These are phyloP conservation scores for Campaea margaritaria DNA, from an alignment of 2,888 invertebrate species.

Conservation along the genomic window DNA sequence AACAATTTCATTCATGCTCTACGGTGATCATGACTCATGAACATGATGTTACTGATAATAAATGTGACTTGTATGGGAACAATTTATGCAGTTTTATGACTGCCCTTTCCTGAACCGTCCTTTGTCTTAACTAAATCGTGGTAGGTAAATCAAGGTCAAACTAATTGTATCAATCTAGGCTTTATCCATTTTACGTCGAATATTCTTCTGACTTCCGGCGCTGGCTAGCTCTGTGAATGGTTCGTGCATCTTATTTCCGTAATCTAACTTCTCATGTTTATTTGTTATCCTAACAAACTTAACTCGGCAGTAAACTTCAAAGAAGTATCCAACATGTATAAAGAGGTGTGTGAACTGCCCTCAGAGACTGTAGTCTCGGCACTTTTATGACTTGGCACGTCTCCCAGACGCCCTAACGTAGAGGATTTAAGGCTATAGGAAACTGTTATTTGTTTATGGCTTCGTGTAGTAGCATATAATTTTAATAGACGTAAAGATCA, in stretches of 20 bases:
- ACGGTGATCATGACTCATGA: too few species aligned
- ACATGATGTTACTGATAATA: too few species aligned
- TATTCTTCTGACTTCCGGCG: too few species aligned
- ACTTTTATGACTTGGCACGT: constrained; percentile 32
- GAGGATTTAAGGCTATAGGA: constrained; percentile 14
- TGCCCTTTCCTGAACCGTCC: too few species aligned
- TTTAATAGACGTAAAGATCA: constrained; percentile 18
- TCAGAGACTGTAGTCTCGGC: constrained; percentile 19
- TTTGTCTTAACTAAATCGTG: too few species aligned
- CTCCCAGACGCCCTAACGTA: constrained; percentile 13
- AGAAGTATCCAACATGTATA: constrained; percentile 29
- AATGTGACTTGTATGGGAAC: too few species aligned
- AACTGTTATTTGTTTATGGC: constrained; percentile 25
- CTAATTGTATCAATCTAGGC: too few species aligned
- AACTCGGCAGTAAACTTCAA: constrained; percentile 35
- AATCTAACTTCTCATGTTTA: constrained; percentile 4
- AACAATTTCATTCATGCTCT: too few species aligned
- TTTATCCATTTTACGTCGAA: too few species aligned
- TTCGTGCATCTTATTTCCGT: neutral
- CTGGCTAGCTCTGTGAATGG: neutral
- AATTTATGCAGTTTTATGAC: too few species aligned
- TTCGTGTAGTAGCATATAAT: constrained; percentile 13
- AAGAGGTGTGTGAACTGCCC: constrained; percentile 35
- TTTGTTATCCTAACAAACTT: constrained; percentile 20
- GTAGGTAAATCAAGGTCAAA: too few species aligned